Conservation (phyloP, 2,797 vertebrate genomes). For the Sebastiscus albofasciatus region DNA sequence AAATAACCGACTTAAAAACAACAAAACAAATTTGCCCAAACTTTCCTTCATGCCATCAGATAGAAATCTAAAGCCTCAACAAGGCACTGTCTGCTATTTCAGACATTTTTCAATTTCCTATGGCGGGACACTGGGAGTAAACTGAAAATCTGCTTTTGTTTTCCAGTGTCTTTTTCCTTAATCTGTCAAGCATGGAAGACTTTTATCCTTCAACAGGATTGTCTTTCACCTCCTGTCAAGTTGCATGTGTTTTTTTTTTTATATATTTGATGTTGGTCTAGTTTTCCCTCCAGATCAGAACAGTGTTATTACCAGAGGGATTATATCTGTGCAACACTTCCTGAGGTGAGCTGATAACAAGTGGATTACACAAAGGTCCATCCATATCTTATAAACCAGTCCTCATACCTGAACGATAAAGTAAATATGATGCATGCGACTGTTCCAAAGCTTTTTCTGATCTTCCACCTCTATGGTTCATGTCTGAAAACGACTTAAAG, state of each 20-base stretch:
- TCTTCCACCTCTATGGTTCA: background rate
- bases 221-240: constrained; percentile 45
- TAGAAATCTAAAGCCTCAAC: constrained; percentile 6
- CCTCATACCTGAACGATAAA: background rate
- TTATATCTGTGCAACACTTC: constrained; percentile 55
- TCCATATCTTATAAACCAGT: background rate
- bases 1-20: too few species aligned
- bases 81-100: constrained; percentile 10
- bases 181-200: constrained; percentile 41
- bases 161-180: constrained; percentile 34
- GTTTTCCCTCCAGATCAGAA: constrained; percentile 40
- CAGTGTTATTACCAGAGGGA: constrained; percentile 48
- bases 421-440: background rate
- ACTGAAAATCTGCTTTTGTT: constrained; percentile 62
- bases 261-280: constrained; percentile 33
- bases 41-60: background rate
- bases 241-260: constrained; percentile 14
- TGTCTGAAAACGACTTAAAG: background rate
- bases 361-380: constrained; percentile 58
- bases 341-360: constrained; percentile 51
- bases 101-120: constrained; percentile 37
- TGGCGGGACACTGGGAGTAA: constrained; percentile 16
- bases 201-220: constrained; percentile 44
- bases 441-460: background rate
- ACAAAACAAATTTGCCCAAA: background rate